Percentiles rank a stretch among this genome's conserved stretches.
phyloP scores from a whole-genome alignment of 2,888 invertebrate genomes.

The Caradrina kadenii region DNA sequence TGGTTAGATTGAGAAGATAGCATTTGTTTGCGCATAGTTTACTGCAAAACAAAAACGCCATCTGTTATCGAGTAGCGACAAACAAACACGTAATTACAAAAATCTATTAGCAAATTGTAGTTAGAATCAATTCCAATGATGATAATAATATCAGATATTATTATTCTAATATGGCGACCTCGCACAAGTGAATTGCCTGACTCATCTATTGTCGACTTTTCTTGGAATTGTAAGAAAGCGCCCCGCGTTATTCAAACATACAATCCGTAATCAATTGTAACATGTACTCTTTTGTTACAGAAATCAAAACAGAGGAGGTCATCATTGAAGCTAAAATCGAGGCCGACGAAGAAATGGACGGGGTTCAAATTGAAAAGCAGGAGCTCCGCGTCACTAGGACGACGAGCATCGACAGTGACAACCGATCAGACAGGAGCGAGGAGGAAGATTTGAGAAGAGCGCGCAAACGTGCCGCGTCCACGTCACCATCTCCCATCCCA shows the following conservation, averaged over 20 bases:
- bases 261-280: slow-evolving; percentile 82
- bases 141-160: slow-evolving; percentile 80
- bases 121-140: slow-evolving; percentile 72
- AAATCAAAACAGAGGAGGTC: slow-evolving; percentile 88
- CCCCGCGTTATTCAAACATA: slow-evolving; percentile 85
- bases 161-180: slow-evolving; percentile 79
- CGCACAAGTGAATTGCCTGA: slow-evolving; percentile 83
- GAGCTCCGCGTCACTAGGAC: slow-evolving; percentile 81
- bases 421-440: slow-evolving; percentile 90
- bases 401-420: slow-evolving; percentile 90
- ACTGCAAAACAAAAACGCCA: slow-evolving; percentile 65
- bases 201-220: slow-evolving; percentile 89
- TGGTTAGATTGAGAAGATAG: slow-evolving; percentile 19
- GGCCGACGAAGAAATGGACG: slow-evolving; percentile 78
- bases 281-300: slow-evolving; percentile 86
- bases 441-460: slow-evolving; percentile 82
- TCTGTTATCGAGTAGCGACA: slow-evolving; percentile 73
- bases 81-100: slow-evolving; percentile 45
- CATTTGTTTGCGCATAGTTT: slow-evolving; percentile 12
- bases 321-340: slow-evolving; percentile 87
- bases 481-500: slow-evolving; percentile 81
- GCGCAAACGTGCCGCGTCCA: slow-evolving; percentile 84
- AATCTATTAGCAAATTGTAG: slow-evolving; percentile 84
- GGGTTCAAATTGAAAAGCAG: slow-evolving; percentile 78
- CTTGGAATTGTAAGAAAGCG: slow-evolving; percentile 88